A percentile compares a stretch with the other conserved stretches of the same genome.
Evolutionary conservation across 1,140 invertebrate species (phyloP).

Genomic region (Drosophila cardini): DNA sequence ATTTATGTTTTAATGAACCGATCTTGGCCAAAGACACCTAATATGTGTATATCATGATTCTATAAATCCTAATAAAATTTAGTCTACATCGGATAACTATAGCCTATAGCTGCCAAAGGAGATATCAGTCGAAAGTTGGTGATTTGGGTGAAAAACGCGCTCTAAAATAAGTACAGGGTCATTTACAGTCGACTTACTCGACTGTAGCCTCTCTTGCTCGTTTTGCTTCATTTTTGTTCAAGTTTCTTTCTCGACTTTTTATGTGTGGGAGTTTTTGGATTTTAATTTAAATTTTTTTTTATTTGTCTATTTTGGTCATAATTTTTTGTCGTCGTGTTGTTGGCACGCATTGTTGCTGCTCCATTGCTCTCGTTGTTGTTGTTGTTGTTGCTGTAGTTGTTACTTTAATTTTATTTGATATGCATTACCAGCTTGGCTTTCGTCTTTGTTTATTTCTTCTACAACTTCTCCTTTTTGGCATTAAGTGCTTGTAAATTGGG

Average conservation of each 20-base stretch:
- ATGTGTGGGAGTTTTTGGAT: conserved; percentile 83
- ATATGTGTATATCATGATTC: too few species aligned
- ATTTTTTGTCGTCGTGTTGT: conserved; percentile 49
- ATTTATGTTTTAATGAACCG: too few species aligned
- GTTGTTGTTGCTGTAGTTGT: conserved; percentile 45
- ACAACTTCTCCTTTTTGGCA: conserved; percentile 81
- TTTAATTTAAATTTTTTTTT: conserved; percentile 81
- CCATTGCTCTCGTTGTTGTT: conserved; percentile 48
- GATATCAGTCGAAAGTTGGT: too few species aligned
- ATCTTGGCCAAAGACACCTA: too few species aligned
- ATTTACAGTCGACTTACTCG: too few species aligned
- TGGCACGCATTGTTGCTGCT: conserved; percentile 63
- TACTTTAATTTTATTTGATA: conserved; percentile 79
- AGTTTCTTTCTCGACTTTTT: conserved; percentile 80
- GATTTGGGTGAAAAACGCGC: too few species aligned
- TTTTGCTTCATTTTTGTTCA: conserved; percentile 53
- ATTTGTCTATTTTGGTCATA: conserved; percentile 56
- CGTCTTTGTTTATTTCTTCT: conserved; percentile 83
- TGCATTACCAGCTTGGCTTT: conserved; percentile 81
- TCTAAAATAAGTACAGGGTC: too few species aligned
- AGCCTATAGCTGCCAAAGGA: too few species aligned
- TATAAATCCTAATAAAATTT: too few species aligned
- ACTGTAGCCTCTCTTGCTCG: too few species aligned
- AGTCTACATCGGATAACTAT: too few species aligned
- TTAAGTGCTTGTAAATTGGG: conserved; percentile 84